Percentiles rank a stretch among this genome's conserved stretches.
Evolutionary conservation across 1,140 invertebrate genomes (phyloP).

Genomic region (Drosophila teissieri): DNA sequence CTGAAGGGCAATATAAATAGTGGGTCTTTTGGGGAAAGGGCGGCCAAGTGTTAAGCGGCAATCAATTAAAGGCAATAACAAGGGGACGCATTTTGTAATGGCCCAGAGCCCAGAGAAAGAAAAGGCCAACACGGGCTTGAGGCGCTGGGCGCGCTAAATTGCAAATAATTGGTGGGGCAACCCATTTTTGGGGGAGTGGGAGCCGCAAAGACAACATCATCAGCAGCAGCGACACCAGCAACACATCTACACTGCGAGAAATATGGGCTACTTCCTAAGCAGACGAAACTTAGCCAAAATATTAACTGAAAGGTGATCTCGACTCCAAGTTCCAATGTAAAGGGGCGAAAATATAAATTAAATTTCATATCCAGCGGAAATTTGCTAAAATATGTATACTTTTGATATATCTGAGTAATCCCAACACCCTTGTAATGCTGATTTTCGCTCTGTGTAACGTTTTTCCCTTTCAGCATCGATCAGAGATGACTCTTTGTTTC

Average conservation of each 20-base stretch:
- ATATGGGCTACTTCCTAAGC: not conserved
- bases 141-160: slow-evolving; percentile 54
- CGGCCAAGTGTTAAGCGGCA: slow-evolving; percentile 58
- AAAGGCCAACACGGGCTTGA: slow-evolving; percentile 29
- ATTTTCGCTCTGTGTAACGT: slow-evolving; percentile 11
- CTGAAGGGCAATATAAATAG: slow-evolving; percentile 14
- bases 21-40: slow-evolving; percentile 5
- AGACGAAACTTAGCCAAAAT: no score
- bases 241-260: slow-evolving; percentile 19
- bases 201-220: slow-evolving; percentile 40
- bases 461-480: slow-evolving; percentile 33
- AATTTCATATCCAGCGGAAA: slow-evolving; percentile 4
- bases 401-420: not conserved
- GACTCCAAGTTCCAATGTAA: not conserved
- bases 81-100: slow-evolving; percentile 49
- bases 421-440: not conserved
- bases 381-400: slow-evolving; percentile 1
- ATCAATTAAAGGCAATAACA: slow-evolving; percentile 75
- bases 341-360: not conserved
- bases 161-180: slow-evolving; percentile 71
- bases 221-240: slow-evolving; percentile 30
- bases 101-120: slow-evolving; percentile 35
- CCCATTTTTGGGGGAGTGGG: slow-evolving; percentile 18
- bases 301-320: not conserved
- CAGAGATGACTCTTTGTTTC: slow-evolving; percentile 48